Conservation (phyloP, 2,888 invertebrate genomes). For the Linhomoeus sp. region DNA sequence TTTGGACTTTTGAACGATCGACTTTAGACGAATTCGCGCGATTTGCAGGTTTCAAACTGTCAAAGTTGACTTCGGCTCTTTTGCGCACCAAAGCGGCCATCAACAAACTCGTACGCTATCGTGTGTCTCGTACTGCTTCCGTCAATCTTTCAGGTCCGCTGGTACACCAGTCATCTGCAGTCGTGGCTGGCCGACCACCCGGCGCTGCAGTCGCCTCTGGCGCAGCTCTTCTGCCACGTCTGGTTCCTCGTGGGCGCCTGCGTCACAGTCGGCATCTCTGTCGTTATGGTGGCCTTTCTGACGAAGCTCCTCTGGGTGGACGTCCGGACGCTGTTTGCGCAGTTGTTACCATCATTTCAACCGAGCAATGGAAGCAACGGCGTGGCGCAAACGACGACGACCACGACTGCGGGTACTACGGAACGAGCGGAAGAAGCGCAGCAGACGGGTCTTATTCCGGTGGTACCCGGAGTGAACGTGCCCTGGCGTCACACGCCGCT, state of each 20-base stretch:
- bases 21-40: too few species aligned
- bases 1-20: too few species aligned
- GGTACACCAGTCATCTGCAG: constrained; percentile 25
- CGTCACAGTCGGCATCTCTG: constrained; percentile 29
- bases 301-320: constrained; percentile 9
- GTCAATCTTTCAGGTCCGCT: constrained; percentile 21
- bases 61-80: too few species aligned
- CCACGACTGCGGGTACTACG: too few species aligned
- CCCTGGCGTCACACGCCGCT: constrained; percentile 67
- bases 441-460: constrained; percentile 31
- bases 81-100: too few species aligned
- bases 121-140: too few species aligned
- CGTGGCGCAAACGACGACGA: too few species aligned
- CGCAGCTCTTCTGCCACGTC: constrained; percentile 6
- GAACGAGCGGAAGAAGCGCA: too few species aligned
- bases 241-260: constrained; percentile 34
- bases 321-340: neutral
- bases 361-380: too few species aligned
- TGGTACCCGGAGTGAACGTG: constrained; percentile 73
- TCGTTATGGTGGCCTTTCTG: constrained; percentile 29
- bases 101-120: too few species aligned
- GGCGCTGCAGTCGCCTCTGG: constrained; percentile 5
- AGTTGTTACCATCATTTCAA: neutral
- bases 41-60: too few species aligned
- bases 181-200: too few species aligned